Evolutionary conservation across 2,113 vertebrate species (phyloP).

Genomic region (Hyla sarda): DNA sequence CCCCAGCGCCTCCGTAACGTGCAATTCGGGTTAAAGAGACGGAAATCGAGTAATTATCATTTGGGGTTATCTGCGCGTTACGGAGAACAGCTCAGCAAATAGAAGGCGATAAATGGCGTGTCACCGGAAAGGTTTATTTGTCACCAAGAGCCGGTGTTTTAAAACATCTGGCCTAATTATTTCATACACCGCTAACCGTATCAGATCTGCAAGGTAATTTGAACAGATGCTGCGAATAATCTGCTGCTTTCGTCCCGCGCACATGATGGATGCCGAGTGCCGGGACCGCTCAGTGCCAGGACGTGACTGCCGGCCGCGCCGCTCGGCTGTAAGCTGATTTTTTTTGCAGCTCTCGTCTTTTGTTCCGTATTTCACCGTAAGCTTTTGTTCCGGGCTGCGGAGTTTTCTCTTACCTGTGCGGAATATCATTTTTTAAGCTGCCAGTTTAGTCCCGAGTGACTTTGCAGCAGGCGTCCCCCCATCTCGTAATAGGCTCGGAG

Average conservation of each 20-base stretch:
- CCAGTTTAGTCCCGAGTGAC: background rate
- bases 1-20: background rate
- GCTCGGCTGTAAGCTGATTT: background rate
- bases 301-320: background rate
- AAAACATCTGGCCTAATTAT: slow-evolving; percentile 53
- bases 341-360: slow-evolving; percentile 9
- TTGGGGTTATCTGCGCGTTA: background rate
- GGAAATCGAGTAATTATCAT: background rate
- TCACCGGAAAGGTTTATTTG: slow-evolving; percentile 46
- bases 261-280: slow-evolving; percentile 31
- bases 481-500: background rate
- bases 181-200: slow-evolving; percentile 53
- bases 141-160: slow-evolving; percentile 20
- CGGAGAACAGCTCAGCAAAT: slow-evolving; percentile 22
- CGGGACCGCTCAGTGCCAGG: background rate
- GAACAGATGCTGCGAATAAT: slow-evolving; percentile 48
- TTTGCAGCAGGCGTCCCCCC: background rate
- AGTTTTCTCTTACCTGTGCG: slow-evolving; percentile 6
- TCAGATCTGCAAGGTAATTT: slow-evolving; percentile 33
- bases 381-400: slow-evolving; percentile 10
- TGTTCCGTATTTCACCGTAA: background rate
- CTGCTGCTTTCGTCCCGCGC: background rate
- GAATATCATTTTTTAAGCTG: slow-evolving; percentile 34
- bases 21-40: background rate
- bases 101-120: slow-evolving; percentile 16